These are phyloP conservation scores for Ptilonorhynchus violaceus DNA, from an alignment of 2,113 vertebrate genomes.

Conservation along the genomic window DNA sequence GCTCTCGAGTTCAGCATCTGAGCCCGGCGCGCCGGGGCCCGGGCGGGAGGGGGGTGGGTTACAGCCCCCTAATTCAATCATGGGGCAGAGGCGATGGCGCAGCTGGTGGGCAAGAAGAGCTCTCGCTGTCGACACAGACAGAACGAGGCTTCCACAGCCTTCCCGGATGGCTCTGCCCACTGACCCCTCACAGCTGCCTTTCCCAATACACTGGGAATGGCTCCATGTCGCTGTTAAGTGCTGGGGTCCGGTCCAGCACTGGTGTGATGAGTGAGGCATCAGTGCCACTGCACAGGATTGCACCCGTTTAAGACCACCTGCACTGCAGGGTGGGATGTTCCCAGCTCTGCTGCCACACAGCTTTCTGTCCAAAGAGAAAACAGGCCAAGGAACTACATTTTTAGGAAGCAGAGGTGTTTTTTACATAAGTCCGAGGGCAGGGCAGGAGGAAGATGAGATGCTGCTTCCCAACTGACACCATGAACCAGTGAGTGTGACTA, in stretches of 20 bases:
- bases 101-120: not conserved
- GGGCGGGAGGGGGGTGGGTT: not conserved
- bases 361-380: not conserved
- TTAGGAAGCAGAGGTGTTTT: not conserved
- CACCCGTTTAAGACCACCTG: not conserved
- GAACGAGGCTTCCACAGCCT: not conserved
- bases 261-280: rapidly evolving
- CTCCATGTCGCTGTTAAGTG: rapidly evolving
- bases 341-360: not conserved
- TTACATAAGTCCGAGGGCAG: not conserved
- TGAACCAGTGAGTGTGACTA: not conserved
- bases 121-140: not conserved
- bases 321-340: not conserved
- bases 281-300: rapidly evolving
- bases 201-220: rapidly evolving
- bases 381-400: rapidly evolving
- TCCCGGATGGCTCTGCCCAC: not conserved
- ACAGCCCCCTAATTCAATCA: slow-evolving; percentile 59
- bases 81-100: not conserved
- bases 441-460: not conserved
- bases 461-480: not conserved
- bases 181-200: not conserved
- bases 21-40: not conserved
- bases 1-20: slow-evolving; percentile 20
- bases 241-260: not conserved